Evolutionary conservation across 2,113 vertebrate genomes (phyloP).

Genomic region (Tetrao urogallus): DNA sequence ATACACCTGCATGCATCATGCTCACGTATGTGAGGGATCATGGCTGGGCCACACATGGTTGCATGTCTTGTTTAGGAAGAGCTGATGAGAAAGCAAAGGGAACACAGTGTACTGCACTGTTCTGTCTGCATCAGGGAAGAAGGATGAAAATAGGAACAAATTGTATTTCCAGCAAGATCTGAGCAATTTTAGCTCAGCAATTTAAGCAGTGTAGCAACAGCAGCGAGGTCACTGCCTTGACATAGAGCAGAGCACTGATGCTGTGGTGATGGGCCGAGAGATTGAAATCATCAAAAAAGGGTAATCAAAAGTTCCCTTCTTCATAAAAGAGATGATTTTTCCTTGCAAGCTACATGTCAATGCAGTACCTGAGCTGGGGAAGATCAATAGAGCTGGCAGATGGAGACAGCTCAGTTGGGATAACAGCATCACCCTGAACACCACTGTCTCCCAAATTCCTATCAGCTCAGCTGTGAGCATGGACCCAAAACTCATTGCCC

Average conservation of each 20-base stretch:
- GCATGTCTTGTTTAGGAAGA: neutral
- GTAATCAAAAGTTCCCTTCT: neutral
- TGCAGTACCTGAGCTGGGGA: neutral
- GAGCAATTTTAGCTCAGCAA: neutral
- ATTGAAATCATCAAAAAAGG: rapidly evolving
- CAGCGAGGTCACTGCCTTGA: neutral
- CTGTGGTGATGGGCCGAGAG: neutral
- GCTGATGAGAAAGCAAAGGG: neutral
- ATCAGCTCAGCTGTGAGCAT: rapidly evolving
- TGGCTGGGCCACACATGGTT: rapidly evolving
- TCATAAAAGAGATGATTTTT: neutral
- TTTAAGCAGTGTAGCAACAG: neutral
- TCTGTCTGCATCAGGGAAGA: neutral
- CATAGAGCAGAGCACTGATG: neutral
- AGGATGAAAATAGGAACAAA: neutral
- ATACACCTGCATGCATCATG: rapidly evolving
- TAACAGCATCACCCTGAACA: neutral
- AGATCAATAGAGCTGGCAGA: neutral
- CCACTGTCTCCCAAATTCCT: neutral
- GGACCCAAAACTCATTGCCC: neutral
- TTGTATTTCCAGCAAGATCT: neutral
- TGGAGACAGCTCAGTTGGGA: neutral
- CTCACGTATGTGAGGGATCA: rapidly evolving
- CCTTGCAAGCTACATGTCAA: neutral
- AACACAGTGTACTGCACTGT: neutral